These are phyloP conservation scores for Spheniscus humboldti DNA, from an alignment of 2,797 vertebrate species.

Conservation along the genomic window DNA sequence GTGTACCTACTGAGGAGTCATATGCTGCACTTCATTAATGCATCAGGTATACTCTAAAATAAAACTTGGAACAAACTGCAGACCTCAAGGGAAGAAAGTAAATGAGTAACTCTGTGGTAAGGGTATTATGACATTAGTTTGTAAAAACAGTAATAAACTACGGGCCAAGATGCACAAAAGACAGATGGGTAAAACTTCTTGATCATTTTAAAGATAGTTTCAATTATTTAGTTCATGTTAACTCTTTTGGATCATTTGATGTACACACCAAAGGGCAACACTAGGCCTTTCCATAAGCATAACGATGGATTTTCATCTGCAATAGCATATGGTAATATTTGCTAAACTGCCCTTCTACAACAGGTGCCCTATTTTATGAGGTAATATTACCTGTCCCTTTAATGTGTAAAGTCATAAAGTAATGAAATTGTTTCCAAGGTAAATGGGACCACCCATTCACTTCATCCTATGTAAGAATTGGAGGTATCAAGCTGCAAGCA, in stretches of 20 bases:
- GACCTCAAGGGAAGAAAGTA: not conserved
- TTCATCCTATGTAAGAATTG: not conserved
- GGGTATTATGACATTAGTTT: not conserved
- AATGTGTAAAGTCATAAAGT: conserved; percentile 5
- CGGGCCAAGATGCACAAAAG: not conserved
- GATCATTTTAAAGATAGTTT: not conserved
- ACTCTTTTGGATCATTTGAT: not conserved
- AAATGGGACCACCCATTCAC: not conserved
- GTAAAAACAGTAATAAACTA: not conserved
- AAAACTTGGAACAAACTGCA: not conserved
- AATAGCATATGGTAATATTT: not conserved
- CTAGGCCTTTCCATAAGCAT: not conserved
- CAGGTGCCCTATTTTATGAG: not conserved
- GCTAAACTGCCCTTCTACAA: not conserved
- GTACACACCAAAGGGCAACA: not conserved
- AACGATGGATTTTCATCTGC: not conserved
- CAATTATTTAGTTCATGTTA: not conserved
- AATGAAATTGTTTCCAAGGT: not conserved
- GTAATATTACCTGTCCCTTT: not conserved
- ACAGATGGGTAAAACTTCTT: not conserved
- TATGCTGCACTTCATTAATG: not conserved
- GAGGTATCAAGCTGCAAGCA: not conserved
- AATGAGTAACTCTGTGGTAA: conserved; percentile 16
- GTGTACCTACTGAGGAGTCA: not conserved
- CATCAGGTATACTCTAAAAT: not conserved